Conservation (phyloP, 2,113 vertebrate genomes). For the Mus spicilegus region DNA sequence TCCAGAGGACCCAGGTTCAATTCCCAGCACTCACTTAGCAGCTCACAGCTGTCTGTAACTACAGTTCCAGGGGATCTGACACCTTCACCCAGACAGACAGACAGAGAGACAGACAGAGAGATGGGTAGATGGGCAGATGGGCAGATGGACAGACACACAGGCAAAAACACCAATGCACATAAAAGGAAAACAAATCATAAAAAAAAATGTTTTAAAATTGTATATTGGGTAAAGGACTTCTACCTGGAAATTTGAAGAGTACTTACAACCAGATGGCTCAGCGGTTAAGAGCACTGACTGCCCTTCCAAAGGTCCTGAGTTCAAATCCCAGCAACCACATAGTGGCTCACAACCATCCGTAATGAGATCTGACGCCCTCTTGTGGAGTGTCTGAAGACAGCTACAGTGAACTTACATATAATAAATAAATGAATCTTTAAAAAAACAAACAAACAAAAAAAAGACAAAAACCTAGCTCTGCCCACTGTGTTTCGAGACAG, state of each 20-base stretch:
- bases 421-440: too few species aligned
- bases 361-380: too few species aligned
- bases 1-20: too few species aligned
- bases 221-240: background rate
- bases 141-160: too few species aligned
- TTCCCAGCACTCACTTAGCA: background rate
- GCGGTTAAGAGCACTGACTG: too few species aligned
- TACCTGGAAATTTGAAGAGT: background rate
- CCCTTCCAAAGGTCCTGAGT: too few species aligned
- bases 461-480: background rate
- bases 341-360: too few species aligned
- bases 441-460: too few species aligned
- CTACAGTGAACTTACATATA: too few species aligned
- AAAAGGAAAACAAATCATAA: background rate
- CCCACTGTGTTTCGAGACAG: background rate
- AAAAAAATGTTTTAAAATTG: slow-evolving; percentile 11
- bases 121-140: too few species aligned
- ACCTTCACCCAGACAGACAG: background rate
- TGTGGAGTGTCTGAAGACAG: too few species aligned
- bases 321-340: too few species aligned
- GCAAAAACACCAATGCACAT: background rate
- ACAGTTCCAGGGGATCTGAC: background rate
- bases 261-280: background rate
- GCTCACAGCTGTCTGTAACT: background rate
- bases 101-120: background rate